Conservation (phyloP, 2,113 vertebrate genomes). For the Oplegnathus fasciatus region DNA sequence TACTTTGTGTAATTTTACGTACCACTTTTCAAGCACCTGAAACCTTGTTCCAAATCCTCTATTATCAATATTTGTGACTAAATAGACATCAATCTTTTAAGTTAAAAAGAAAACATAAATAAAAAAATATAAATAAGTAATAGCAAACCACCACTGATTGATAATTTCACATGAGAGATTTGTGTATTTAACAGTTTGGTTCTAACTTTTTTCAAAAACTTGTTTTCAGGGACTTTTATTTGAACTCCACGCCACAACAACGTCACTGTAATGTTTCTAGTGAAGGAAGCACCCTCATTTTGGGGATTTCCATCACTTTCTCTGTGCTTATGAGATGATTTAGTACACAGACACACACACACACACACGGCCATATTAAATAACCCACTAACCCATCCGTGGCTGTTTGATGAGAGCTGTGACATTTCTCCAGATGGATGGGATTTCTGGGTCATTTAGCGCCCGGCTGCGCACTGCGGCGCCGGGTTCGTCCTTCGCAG, state of each 20-base stretch:
- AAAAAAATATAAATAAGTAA: no score
- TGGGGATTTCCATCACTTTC: slow-evolving; percentile 23
- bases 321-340: background rate
- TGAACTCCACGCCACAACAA: background rate
- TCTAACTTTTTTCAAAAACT: no score
- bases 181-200: no score
- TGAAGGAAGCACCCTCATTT: background rate
- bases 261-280: background rate
- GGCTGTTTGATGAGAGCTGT: slow-evolving; percentile 53
- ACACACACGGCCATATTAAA: slow-evolving; percentile 38
- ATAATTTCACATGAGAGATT: no score
- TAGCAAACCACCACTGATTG: no score
- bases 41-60: no score
- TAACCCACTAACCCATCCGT: slow-evolving; percentile 48
- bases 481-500: slow-evolving; percentile 20
- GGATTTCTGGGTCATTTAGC: slow-evolving; percentile 70
- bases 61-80: no score
- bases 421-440: slow-evolving; percentile 62
- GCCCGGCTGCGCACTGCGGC: slow-evolving; percentile 28
- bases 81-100: no score
- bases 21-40: no score
- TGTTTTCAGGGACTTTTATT: background rate
- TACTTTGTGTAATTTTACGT: no score
- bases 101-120: no score
- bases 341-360: background rate